Percentiles rank a stretch among this genome's conserved stretches.
These are phyloP conservation scores for Helarctos malayanus DNA, from an alignment of 2,797 vertebrate species.

Conservation along the genomic window DNA sequence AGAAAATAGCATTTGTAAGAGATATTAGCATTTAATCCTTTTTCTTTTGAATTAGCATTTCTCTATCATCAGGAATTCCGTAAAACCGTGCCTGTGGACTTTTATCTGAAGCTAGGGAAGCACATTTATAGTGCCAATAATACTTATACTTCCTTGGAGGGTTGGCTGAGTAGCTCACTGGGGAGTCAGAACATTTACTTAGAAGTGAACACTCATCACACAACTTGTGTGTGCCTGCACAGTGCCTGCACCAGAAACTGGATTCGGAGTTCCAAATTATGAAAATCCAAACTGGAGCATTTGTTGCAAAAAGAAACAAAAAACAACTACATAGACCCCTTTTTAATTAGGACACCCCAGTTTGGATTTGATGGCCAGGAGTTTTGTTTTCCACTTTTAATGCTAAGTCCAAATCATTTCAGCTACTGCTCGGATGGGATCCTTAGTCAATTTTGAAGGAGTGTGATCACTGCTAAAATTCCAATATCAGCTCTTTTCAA, in stretches of 20 bases:
- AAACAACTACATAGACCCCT: background rate
- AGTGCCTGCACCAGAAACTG: background rate
- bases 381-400: slow-evolving; percentile 34
- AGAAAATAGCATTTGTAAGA: background rate
- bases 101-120: background rate
- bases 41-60: slow-evolving; percentile 62
- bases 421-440: background rate
- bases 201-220: background rate
- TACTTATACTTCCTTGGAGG: background rate
- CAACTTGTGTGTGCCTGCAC: background rate
- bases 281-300: background rate
- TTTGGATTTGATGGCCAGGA: slow-evolving; percentile 3
- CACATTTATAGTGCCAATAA: background rate
- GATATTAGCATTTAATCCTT: slow-evolving; percentile 33
- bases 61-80: slow-evolving; percentile 19
- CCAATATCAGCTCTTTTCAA: background rate
- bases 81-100: background rate
- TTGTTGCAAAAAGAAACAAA: slow-evolving; percentile 30
- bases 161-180: background rate
- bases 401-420: background rate
- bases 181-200: background rate
- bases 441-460: background rate
- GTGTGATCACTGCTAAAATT: background rate
- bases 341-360: background rate
- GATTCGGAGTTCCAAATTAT: background rate